Evolutionary conservation across 1,140 invertebrate genomes (phyloP), one percentile per base, ranked within the genome.

Genomic region (Scaptomyza graminum): DNA sequence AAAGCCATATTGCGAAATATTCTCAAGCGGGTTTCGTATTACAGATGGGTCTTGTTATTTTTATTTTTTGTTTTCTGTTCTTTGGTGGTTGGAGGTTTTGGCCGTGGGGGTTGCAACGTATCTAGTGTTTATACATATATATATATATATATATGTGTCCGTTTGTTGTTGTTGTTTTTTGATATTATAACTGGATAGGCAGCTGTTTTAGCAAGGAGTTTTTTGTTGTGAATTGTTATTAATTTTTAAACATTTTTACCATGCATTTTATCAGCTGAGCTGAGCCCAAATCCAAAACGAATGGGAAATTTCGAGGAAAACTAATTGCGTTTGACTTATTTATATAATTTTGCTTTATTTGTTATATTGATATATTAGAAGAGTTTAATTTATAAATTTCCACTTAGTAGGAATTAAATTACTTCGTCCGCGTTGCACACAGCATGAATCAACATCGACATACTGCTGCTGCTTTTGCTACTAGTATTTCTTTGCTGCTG

Each of bases 1-100:
- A 96, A 93, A 93, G 95, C 95, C 95, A 96, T 96, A 51, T 72
- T 83, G 61, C 46, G 34, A 55, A 56, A 65, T 57, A 18, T 59
- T 56, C 43, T 39, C 37, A 52, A 74, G 52, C 70, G 68, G 74
- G 65, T 70, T 67, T 80, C 50, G 6, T 25, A 47, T 74, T 76
- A 70, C 61, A 73, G 68, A 65, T 88, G 93, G 92, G 77, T 25
- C 57, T 39, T 70, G 46, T 49, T 74, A 8, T 18, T 31, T 4
- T 49, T 74, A 8, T 18, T 31, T 4, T 18, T 47, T 56, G 6
- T 50, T 43, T 25, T 6, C 61, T 22, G 13, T 25, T 25, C 11
- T 25, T 64, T 61, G 7, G 44, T 75, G 72, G 72, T 72, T 61
- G 61, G 60, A 59, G 41, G 54, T 16, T 74, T 82, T 69, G 60